phyloP scores from a whole-genome alignment of 2,113 vertebrate genomes.

The Nerophis lumbriciformis region DNA sequence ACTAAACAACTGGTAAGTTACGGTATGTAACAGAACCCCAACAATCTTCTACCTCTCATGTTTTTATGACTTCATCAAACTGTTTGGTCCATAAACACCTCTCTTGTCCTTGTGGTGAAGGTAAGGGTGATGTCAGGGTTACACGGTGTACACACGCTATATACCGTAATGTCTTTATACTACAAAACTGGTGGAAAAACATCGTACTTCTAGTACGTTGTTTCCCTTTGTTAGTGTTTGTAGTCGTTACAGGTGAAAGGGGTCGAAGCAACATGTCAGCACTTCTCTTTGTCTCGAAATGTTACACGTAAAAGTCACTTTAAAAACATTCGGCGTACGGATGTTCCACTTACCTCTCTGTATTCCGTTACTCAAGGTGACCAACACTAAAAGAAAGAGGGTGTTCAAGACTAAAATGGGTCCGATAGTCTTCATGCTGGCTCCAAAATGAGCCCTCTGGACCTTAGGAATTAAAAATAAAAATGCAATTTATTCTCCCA shows the following conservation, averaged over 20 bases:
- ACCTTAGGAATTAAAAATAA: too few relatives aligned
- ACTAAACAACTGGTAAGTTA: background rate
- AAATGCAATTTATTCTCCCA: conserved; percentile 42
- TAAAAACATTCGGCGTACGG: background rate
- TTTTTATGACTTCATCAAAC: too few relatives aligned
- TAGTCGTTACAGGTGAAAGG: background rate
- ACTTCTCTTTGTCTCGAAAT: background rate
- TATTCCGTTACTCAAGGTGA: conserved; percentile 70
- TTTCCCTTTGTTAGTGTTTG: background rate
- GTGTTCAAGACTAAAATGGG: conserved; percentile 72
- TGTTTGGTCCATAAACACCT: conserved; percentile 39
- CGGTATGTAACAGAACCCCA: too few relatives aligned
- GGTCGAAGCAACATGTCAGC: too few relatives aligned
- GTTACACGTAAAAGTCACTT: background rate
- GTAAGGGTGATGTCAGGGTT: conserved; percentile 30
- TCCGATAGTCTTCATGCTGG: conserved; percentile 78
- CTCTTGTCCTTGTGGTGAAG: conserved; percentile 17
- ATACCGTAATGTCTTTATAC: background rate
- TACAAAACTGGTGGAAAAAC: background rate
- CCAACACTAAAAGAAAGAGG: conserved; percentile 68
- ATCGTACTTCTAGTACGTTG: background rate
- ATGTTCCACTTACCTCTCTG: conserved; percentile 80
- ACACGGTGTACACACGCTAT: background rate
- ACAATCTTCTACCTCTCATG: too few relatives aligned
- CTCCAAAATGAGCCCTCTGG: conserved; percentile 51